Percentiles rank a stretch among this genome's conserved stretches.
phyloP scores from a whole-genome alignment of 2,113 vertebrate genomes.

The Euleptes europaea region DNA sequence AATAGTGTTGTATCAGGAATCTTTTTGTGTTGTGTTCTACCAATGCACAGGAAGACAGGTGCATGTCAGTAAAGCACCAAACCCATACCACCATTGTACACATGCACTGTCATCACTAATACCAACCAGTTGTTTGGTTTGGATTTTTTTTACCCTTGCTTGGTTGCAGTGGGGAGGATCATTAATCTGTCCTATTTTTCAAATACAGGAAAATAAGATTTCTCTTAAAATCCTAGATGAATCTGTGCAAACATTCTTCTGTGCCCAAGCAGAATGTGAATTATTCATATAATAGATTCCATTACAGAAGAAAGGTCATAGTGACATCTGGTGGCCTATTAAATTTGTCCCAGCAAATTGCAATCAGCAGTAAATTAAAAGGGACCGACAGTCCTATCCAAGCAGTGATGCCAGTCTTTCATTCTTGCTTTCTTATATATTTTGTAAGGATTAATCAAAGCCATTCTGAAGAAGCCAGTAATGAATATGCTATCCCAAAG shows the following conservation, averaged over 20 bases:
- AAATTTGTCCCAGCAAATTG: conserved; percentile 22
- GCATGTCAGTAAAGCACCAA: no score
- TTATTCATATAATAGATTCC: neutral
- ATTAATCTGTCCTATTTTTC: conserved; percentile 25
- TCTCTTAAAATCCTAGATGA: conserved; percentile 36
- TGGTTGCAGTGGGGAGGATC: conserved; percentile 8
- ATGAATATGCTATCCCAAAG: conserved; percentile 33
- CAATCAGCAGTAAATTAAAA: conserved; percentile 22
- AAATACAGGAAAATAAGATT: conserved; percentile 24
- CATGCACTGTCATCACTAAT: no score
- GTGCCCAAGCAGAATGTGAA: conserved; percentile 19
- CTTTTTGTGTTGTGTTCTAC: no score
- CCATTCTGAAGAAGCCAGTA: conserved; percentile 25
- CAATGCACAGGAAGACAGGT: no score
- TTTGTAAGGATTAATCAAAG: conserved; percentile 40
- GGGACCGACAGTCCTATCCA: neutral
- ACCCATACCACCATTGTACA: no score
- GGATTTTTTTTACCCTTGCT: neutral
- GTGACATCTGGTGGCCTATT: conserved; percentile 53
- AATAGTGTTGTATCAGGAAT: no score
- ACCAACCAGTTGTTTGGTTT: no score
- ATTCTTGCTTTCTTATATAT: conserved; percentile 12
- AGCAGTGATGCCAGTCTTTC: conserved; percentile 7
- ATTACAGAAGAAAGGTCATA: conserved; percentile 47
- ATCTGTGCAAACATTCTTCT: conserved; percentile 2